Evolutionary conservation across 2,113 vertebrate genomes (phyloP), one percentile per base, ranked within the genome.

Genomic region (Gnathonemus longibarbis): DNA sequence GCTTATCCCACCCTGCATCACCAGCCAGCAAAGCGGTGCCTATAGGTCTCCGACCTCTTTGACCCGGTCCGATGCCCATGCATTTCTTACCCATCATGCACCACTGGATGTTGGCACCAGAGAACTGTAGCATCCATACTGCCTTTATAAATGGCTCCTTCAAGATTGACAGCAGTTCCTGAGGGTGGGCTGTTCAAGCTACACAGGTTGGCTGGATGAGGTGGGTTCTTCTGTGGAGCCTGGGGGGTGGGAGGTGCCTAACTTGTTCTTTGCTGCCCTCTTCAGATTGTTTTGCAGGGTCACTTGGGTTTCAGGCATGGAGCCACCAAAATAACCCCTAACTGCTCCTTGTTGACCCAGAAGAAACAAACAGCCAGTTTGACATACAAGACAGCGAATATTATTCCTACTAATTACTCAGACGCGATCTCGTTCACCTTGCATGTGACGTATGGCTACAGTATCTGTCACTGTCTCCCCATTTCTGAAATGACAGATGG

Each of bases 391-490:
- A 53, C 88, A 80, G 15, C 56, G 90, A 89, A 91, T 92, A 94
- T 94, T 92, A 90, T 89, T 92, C 89, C 91, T 45, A n/a, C 91
- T 45, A 48, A 84, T 84, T n/a, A 92, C 92, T 94, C 92, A 92
- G 91, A 42, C 21, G 87, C 93, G 93, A 93, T 92, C 93, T 94
- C 92, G 91, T 92, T 94, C 74, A n/a, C 88, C 93, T 93, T 92
- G 92, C 77, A 89, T 88, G 77, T 93, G 92, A 92, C 90, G 87
- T 90, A 90, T 90, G 84, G 92, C 52, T 89, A 90, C 77, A 91
- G 91, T 90, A 94, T 95, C 94, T 93, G 92, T 95, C 94, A 94
- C 93, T 95, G 94, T 95, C 94, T 93, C 94, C 92, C 91, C 93
- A 91, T 90, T 92, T 91, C 90, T 89, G 50, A 85, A 46, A 91